phyloP scores from a whole-genome alignment of 2,113 vertebrate genomes.

The Aspiorhynchus laticeps region DNA sequence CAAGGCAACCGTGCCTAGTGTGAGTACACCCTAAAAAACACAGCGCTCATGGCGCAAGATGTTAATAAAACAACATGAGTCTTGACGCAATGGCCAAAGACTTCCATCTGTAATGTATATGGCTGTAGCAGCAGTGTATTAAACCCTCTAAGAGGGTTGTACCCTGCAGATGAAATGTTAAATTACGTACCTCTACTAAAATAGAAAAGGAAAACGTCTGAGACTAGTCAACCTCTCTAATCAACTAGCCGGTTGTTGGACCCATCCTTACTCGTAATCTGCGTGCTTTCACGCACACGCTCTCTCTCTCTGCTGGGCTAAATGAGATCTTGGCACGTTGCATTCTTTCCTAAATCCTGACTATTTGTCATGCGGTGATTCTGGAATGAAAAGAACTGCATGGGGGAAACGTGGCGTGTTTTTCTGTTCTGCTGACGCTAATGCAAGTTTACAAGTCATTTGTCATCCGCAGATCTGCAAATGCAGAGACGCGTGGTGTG shows the following conservation, averaged over 20 bases:
- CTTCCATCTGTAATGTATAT: neutral
- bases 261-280: neutral
- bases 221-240: constrained; percentile 9
- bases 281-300: constrained; percentile 12
- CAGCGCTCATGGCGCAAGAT: neutral
- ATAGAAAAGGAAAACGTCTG: neutral
- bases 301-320: constrained; percentile 47
- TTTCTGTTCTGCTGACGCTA: constrained; percentile 63
- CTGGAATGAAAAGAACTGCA: constrained; percentile 58
- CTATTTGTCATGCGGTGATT: constrained; percentile 64
- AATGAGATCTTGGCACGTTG: constrained; percentile 60
- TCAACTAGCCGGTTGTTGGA: neutral
- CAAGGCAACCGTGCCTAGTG: too few species aligned
- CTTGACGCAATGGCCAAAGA: neutral
- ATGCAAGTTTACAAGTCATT: constrained; percentile 73
- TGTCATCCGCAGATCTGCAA: constrained; percentile 62
- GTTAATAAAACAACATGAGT: neutral
- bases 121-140: neutral
- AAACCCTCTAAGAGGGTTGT: neutral
- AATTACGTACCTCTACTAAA: neutral
- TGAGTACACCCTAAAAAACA: too few species aligned
- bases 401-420: constrained; percentile 54
- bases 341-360: constrained; percentile 50
- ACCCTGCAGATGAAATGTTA: neutral
- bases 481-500: constrained; percentile 27